Evolutionary conservation across 2,888 invertebrate species (phyloP).

Genomic region (Dicyrtoma fusca): DNA sequence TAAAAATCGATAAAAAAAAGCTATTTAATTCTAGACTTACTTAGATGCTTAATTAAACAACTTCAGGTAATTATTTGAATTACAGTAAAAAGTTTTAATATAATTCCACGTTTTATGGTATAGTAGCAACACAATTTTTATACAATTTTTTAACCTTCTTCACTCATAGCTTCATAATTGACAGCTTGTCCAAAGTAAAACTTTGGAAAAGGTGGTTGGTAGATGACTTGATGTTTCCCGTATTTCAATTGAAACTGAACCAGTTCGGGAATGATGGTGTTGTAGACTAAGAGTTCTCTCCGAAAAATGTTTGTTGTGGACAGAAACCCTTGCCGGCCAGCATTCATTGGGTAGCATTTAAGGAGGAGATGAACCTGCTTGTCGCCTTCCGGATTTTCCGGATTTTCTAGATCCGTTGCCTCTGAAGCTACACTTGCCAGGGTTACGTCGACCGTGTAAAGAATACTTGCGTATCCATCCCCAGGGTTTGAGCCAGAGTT

Average conservation of each 20-base stretch:
- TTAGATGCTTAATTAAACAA: too few species aligned
- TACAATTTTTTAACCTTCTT: too few species aligned
- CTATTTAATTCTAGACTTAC: too few species aligned
- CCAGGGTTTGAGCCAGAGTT: conserved; percentile 21
- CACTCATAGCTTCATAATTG: not conserved
- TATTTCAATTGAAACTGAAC: conserved; percentile 29
- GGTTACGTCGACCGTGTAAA: conserved; percentile 18
- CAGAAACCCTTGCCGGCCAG: conserved; percentile 37
- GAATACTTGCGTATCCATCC: conserved; percentile 28
- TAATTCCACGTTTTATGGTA: too few species aligned
- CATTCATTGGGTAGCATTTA: conserved; percentile 46
- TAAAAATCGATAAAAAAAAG: too few species aligned
- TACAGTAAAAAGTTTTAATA: too few species aligned
- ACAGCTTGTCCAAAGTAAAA: conserved; percentile 10
- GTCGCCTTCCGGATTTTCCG: not conserved
- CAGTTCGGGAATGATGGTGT: conserved; percentile 34
- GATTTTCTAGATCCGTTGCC: too few species aligned
- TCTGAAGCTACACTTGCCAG: too few species aligned
- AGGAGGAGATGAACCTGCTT: conserved; percentile 39
- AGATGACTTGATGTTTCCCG: not conserved
- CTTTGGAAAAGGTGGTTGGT: conserved; percentile 15
- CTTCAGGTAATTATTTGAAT: too few species aligned
- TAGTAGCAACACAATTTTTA: too few species aligned
- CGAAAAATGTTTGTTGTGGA: conserved; percentile 41
- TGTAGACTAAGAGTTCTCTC: conserved; percentile 42